phyloP scores from a whole-genome alignment of 2,888 invertebrate species.

The Limnephilus rhombicus region DNA sequence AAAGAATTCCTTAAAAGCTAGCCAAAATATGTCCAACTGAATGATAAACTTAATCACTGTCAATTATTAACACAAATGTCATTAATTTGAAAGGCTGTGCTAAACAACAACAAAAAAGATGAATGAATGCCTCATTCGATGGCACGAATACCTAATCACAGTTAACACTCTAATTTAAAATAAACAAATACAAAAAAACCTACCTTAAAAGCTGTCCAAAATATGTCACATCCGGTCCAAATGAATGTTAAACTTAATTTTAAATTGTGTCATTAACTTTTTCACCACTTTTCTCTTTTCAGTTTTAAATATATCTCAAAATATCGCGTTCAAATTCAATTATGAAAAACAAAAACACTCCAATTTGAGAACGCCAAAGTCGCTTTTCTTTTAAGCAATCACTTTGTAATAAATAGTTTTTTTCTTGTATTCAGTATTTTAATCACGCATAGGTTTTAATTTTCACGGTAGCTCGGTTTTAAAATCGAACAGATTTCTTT shows the following conservation, averaged over 20 bases:
- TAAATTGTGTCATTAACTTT: not conserved
- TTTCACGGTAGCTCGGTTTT: not conserved
- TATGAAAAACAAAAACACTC: not conserved
- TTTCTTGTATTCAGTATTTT: not conserved
- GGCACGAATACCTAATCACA: not conserved
- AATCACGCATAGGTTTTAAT: not conserved
- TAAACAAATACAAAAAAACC: not conserved
- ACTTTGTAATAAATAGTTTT: not conserved
- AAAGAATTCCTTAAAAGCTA: too few relatives aligned
- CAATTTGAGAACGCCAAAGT: not conserved
- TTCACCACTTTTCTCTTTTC: not conserved
- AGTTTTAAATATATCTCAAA: not conserved
- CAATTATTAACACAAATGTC: not conserved
- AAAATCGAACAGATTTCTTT: not conserved
- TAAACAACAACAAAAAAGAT: not conserved
- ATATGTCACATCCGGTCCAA: not conserved
- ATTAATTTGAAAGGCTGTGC: not conserved
- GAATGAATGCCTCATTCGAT: not conserved
- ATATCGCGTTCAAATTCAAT: not conserved
- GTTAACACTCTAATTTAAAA: not conserved
- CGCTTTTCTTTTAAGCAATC: not conserved
- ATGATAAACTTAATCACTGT: too few relatives aligned
- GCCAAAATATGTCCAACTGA: too few relatives aligned
- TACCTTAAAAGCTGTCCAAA: not conserved
- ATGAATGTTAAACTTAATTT: not conserved